Percentiles rank a stretch among this genome's conserved stretches.
Conservation (phyloP, 2,888 invertebrate species). For the Harpagoxenus sublaevis region DNA sequence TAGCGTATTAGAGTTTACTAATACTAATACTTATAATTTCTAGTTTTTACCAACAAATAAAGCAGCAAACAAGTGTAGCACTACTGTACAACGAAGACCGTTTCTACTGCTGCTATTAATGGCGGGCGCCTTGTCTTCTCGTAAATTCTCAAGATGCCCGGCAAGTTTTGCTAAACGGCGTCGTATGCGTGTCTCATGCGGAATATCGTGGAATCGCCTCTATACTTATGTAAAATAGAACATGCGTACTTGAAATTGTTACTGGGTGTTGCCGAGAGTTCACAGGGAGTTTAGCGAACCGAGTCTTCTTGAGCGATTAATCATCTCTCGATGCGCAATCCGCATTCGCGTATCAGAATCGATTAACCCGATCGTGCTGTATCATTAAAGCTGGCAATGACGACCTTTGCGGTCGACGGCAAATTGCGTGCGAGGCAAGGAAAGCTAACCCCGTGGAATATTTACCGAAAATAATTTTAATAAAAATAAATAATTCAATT, state of each 20-base stretch:
- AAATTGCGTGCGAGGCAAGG: not conserved
- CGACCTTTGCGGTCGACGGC: not conserved
- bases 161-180: conserved; percentile 5
- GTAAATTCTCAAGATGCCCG: conserved; percentile 79
- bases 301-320: conserved; percentile 17
- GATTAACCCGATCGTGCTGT: conserved; percentile 34
- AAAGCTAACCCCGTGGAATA: not conserved
- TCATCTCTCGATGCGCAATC: conserved; percentile 10
- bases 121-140: conserved; percentile 79
- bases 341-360: conserved; percentile 38
- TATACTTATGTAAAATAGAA: not conserved
- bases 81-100: not conserved
- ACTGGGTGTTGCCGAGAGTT: conserved; percentile 17
- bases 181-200: conserved; percentile 32
- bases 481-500: not conserved
- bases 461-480: not conserved
- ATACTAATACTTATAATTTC: conserved; percentile 3
- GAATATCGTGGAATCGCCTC: not conserved
- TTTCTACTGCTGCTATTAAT: not conserved
- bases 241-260: conserved; percentile 18
- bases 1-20: not conserved
- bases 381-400: conserved; percentile 41
- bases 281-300: not conserved
- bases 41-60: not conserved
- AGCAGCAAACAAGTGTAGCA: not conserved